Base-by-base conservation (phyloP, 2,113 vertebrate genomes). In the Rhinogobius similis region DNA sequence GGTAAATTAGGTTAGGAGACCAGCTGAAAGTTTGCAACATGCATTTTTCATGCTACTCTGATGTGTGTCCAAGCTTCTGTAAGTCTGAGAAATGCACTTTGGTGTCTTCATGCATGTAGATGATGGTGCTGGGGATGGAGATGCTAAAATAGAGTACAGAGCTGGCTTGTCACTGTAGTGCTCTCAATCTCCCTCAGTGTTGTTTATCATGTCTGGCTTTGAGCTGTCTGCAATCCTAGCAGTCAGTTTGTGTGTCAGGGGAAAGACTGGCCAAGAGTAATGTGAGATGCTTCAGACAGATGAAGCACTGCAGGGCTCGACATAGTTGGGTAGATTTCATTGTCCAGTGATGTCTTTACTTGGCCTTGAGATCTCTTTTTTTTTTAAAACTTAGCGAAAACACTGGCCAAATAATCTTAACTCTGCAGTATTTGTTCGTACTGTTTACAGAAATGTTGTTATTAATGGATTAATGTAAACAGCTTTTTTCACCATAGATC, bases 1-100 rank as follows among this genome's bases (percentile, higher is more conserved):
- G 70, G 75, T 69, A 69, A 76, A 72, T 52, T 55, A 76, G 68
- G 79, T 58, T 68, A 67, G 65, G 69, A 66, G 70, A 70, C 56
- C 21, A 41, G 65, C 68, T 77, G 65, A 82, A 85, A 87, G 82
- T 91, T 90, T 86, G 71, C 77, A 68, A 62, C 81, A 87, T 88
- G 84, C 82, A 86, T 89, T 89, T 90, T 88, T 83, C 72, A 88
- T 87, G 52, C 53, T 64, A 64, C 79, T 68, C 16, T 27, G 66
- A 71, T 78, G 68, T 52, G 43, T 76, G 66, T 43, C 11, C 62
- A 64, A 39, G 52, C 69, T 66, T 32, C 29, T 70, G 44, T 44
- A 58, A 64, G 63, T 32, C 18, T 39, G 20, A 13, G 62, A 13
- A 21, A 56, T 76, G 67, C 48, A 46, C 77, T 68, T 41, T 46